Evolutionary conservation across 1,140 invertebrate genomes (phyloP).

Genomic region (Lepidostoma basale): DNA sequence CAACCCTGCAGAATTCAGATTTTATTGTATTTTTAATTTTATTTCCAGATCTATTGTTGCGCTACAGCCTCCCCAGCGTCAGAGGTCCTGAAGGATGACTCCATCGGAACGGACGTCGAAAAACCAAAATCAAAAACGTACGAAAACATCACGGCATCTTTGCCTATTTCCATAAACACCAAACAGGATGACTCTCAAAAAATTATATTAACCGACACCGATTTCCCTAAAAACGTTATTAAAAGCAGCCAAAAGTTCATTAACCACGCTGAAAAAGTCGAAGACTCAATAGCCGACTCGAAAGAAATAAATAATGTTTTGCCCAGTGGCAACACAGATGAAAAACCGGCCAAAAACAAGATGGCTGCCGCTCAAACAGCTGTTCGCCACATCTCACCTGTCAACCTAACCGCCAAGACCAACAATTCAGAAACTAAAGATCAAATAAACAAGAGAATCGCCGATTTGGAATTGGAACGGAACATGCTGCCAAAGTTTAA

Average conservation of each 20-base stretch:
- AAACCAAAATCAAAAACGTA: conserved; percentile 7
- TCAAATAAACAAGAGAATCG: conserved; percentile 21
- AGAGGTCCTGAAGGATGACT: conserved; percentile 32
- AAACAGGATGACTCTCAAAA: conserved; percentile 23
- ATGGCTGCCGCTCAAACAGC: neutral
- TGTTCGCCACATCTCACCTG: conserved; percentile 2
- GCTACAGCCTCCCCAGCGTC: neutral
- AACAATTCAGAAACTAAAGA: conserved; percentile 22
- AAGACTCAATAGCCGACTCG: conserved; percentile 28
- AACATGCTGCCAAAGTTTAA: conserved; percentile 42
- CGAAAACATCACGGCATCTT: conserved; percentile 24
- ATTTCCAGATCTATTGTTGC: conserved; percentile 40
- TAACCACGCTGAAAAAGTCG: conserved; percentile 34
- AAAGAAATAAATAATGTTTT: conserved; percentile 38
- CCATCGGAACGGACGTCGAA: conserved; percentile 4
- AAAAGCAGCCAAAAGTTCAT: conserved; percentile 28
- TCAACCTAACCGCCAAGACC: neutral
- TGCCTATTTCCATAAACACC: neutral
- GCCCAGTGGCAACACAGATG: conserved; percentile 20
- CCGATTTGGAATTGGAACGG: conserved; percentile 27
- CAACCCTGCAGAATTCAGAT: no score
- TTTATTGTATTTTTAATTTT: neutral
- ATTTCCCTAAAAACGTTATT: conserved; percentile 25
- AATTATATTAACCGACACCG: conserved; percentile 1
- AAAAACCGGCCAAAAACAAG: conserved; percentile 31